phyloP scores from a whole-genome alignment of 1,140 invertebrate genomes.

The Acromyrmex charruanus region DNA sequence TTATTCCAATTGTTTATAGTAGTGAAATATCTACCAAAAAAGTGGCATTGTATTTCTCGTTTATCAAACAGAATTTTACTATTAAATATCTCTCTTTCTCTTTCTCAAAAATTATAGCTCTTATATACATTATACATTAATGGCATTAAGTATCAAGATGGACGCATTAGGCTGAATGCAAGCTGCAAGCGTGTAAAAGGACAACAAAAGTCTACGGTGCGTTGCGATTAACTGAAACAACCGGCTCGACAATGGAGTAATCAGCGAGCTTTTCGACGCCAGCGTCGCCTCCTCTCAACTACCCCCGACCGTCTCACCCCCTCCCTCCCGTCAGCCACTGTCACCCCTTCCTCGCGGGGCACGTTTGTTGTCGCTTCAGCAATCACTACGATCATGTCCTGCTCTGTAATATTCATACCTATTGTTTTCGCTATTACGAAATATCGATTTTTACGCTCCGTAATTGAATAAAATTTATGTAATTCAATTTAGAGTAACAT shows the following conservation, averaged over 20 bases:
- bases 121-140: slow-evolving; percentile 17
- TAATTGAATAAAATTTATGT: slow-evolving; percentile 14
- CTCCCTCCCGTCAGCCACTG: slow-evolving; percentile 26
- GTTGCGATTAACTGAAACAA: slow-evolving; percentile 83
- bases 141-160: slow-evolving; percentile 55
- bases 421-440: slow-evolving; percentile 52
- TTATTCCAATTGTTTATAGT: not conserved
- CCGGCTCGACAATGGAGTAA: slow-evolving; percentile 82
- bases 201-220: slow-evolving; percentile 76
- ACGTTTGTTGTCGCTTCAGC: slow-evolving; percentile 78
- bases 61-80: not conserved
- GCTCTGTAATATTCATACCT: slow-evolving; percentile 63
- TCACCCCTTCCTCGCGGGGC: slow-evolving; percentile 59
- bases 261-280: slow-evolving; percentile 81
- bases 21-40: not conserved
- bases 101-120: slow-evolving; percentile 30
- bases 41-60: not conserved
- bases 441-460: slow-evolving; percentile 14
- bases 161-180: slow-evolving; percentile 62
- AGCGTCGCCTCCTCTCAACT: slow-evolving; percentile 42
- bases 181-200: slow-evolving; percentile 73
- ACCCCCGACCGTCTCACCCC: slow-evolving; percentile 10
- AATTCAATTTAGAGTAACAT: not conserved
- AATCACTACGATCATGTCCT: slow-evolving; percentile 78
- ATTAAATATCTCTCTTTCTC: not conserved